phyloP scores from a whole-genome alignment of 1,140 invertebrate species.

The Magallana gigas region DNA sequence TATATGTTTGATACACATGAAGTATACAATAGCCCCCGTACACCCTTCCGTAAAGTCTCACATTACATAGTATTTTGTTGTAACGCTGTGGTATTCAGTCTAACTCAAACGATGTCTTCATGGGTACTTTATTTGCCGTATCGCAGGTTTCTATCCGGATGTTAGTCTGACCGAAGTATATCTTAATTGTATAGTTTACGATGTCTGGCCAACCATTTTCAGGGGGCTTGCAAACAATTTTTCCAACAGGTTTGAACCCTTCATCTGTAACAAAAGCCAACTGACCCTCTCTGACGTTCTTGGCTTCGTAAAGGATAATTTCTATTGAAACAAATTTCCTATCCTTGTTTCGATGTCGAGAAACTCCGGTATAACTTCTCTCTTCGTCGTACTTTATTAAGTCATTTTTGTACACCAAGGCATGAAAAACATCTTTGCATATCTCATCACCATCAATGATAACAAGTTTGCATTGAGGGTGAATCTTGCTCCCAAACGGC shows the following conservation, averaged over 20 bases:
- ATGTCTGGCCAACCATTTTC: neutral
- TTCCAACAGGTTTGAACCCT: neutral
- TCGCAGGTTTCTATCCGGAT: neutral
- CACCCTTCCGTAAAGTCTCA: too few species aligned
- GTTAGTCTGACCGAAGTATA: slow-evolving; percentile 14
- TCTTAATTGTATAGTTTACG: neutral
- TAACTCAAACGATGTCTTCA: neutral
- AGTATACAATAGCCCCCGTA: too few species aligned
- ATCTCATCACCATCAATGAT: neutral
- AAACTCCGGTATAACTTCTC: neutral
- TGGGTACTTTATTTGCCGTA: neutral
- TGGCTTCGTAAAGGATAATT: neutral
- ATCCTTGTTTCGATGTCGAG: neutral
- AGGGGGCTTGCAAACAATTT: neutral
- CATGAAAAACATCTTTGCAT: slow-evolving; percentile 16
- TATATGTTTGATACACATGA: too few species aligned
- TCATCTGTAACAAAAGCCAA: neutral
- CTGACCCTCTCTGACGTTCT: neutral
- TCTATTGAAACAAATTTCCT: neutral
- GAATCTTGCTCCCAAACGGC: neutral
- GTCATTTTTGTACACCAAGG: neutral
- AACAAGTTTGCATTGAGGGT: neutral
- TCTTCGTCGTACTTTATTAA: neutral
- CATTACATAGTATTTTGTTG: neutral
- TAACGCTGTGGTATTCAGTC: neutral